phyloP scores from a whole-genome alignment of 2,888 invertebrate genomes.

The Phoenoteleia sp. region DNA sequence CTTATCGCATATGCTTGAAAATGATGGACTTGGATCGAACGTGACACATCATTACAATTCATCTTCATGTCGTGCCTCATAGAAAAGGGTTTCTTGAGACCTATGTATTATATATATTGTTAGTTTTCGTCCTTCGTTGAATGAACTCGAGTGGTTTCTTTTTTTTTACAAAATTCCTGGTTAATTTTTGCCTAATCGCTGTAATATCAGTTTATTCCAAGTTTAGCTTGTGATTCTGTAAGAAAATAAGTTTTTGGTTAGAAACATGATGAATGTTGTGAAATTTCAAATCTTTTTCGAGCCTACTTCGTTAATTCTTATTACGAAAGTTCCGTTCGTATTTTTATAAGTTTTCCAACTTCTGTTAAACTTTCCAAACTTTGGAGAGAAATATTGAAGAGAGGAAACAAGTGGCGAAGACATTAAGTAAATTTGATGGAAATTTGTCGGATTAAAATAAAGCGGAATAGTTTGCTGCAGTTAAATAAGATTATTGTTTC shows the following conservation, averaged over 20 bases:
- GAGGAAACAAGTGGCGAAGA: no score
- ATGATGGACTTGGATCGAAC: constrained; percentile 12
- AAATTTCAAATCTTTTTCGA: background rate
- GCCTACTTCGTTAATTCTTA: background rate
- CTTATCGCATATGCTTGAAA: constrained; percentile 15
- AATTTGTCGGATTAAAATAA: no score
- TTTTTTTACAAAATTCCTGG: constrained; percentile 9
- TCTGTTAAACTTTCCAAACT: no score
- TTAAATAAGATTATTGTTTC: no score
- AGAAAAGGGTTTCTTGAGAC: constrained; percentile 39
- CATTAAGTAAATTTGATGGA: background rate
- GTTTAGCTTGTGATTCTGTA: constrained; percentile 28
- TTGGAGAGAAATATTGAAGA: no score
- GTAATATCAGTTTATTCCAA: constrained; percentile 47
- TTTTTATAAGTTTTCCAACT: no score
- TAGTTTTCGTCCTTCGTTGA: constrained; percentile 19
- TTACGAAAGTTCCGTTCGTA: no score
- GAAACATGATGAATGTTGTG: background rate
- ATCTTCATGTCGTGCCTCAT: constrained; percentile 7
- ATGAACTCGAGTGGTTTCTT: constrained; percentile 10
- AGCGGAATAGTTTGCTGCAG: no score
- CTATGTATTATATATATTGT: constrained; percentile 30
- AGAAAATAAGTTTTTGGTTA: background rate
- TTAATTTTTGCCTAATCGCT: constrained; percentile 9
- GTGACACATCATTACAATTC: background rate